Percentiles rank a stretch among this genome's conserved stretches.
Evolutionary conservation across 2,888 invertebrate species (phyloP).

Genomic region (Gastracanthus pulcherrimus): DNA sequence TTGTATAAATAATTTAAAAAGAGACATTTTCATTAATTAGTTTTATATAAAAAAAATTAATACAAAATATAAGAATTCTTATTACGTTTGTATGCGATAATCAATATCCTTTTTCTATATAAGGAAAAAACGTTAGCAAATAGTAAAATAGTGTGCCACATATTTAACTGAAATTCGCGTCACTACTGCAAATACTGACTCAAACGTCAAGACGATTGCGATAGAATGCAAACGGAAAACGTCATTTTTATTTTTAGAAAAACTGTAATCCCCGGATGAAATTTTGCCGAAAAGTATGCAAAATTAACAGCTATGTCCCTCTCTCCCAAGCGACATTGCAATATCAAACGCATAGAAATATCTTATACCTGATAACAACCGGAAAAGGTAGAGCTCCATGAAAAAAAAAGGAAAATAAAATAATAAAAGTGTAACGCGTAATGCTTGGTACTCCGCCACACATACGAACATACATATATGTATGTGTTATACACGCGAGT

Average conservation of each 20-base stretch:
- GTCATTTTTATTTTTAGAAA: not conserved
- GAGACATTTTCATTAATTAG: too few relatives aligned
- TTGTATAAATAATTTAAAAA: too few relatives aligned
- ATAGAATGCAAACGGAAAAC: not conserved
- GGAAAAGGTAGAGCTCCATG: not conserved
- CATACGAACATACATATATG: not conserved
- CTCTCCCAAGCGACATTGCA: not conserved
- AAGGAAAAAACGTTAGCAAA: not conserved
- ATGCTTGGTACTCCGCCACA: not conserved
- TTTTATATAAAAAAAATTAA: too few relatives aligned
- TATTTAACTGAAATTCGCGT: not conserved
- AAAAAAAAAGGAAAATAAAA: not conserved
- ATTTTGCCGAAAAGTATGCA: too few relatives aligned
- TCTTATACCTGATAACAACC: not conserved
- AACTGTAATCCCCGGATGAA: not conserved
- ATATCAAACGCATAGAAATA: not conserved
- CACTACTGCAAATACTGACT: not conserved
- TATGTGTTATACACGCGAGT: too few relatives aligned
- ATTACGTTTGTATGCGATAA: too few relatives aligned
- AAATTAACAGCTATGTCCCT: not conserved
- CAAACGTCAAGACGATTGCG: not conserved
- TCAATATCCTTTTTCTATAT: not conserved
- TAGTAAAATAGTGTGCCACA: too few relatives aligned
- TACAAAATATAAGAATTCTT: too few relatives aligned
- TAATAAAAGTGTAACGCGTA: not conserved